phyloP scores from a whole-genome alignment of 2,888 invertebrate genomes.

The Geophilus truncorum region DNA sequence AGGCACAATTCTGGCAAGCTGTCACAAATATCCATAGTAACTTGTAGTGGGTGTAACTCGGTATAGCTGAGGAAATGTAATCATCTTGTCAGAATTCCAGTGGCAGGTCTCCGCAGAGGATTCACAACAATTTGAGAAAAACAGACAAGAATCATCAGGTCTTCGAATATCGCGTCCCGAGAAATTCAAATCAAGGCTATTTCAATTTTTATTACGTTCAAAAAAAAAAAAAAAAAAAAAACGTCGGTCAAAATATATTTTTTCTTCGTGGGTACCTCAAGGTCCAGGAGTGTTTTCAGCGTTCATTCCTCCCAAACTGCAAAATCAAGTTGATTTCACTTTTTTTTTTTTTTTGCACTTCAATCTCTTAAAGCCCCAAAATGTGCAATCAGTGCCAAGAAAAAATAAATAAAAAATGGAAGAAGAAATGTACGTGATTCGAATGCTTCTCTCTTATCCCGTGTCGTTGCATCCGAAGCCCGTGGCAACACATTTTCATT shows the following conservation, averaged over 20 bases:
- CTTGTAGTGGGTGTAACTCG: conserved; percentile 20
- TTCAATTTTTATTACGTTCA: neutral
- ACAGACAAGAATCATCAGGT: neutral
- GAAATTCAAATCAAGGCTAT: neutral
- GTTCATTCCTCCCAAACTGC: too few relatives aligned
- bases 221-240: too few relatives aligned
- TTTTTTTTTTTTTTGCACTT: neutral
- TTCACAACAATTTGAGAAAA: neutral
- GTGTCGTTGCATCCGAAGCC: neutral
- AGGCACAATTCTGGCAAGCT: conserved; percentile 15
- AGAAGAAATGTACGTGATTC: neutral
- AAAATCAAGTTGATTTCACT: too few relatives aligned
- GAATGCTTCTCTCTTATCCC: neutral
- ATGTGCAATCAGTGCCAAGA: conserved; percentile 7
- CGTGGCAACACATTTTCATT: neutral
- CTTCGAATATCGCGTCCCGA: neutral
- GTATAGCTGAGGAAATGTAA: neutral
- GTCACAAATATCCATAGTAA: conserved; percentile 14
- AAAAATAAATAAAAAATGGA: neutral
- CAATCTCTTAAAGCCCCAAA: neutral
- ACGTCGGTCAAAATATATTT: too few relatives aligned
- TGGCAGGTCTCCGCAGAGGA: neutral
- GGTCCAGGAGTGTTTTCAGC: too few relatives aligned
- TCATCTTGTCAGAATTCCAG: neutral
- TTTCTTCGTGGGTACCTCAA: too few relatives aligned